Evolutionary conservation across 2,888 invertebrate species (phyloP).

Genomic region (Julus scandinavius): DNA sequence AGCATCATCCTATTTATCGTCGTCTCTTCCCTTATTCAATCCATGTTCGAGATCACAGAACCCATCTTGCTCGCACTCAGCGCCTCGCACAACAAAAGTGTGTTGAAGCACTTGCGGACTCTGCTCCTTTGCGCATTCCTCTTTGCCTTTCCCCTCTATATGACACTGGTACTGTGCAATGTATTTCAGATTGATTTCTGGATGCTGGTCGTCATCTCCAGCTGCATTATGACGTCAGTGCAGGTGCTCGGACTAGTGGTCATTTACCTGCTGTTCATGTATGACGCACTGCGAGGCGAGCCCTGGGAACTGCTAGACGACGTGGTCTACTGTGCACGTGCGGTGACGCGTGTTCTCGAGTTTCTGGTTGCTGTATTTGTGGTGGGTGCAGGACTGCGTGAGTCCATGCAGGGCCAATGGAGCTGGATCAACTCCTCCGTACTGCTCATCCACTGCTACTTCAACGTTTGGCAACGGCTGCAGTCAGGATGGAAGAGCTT

Average conservation of each 20-base stretch:
- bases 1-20: slow-evolving; percentile 70
- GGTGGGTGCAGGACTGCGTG: slow-evolving; percentile 68
- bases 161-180: slow-evolving; percentile 67
- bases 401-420: slow-evolving; percentile 67
- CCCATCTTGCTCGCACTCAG: slow-evolving; percentile 68
- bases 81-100: slow-evolving; percentile 66
- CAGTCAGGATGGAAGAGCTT: slow-evolving; percentile 68
- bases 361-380: slow-evolving; percentile 70
- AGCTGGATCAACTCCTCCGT: slow-evolving; percentile 68
- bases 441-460: slow-evolving; percentile 69
- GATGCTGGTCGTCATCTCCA: slow-evolving; percentile 70
- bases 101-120: slow-evolving; percentile 65
- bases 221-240: slow-evolving; percentile 68
- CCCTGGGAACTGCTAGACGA: slow-evolving; percentile 70
- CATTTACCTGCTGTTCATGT: slow-evolving; percentile 68
- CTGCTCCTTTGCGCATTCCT: slow-evolving; percentile 66
- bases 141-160: slow-evolving; percentile 66
- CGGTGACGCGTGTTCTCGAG: slow-evolving; percentile 68
- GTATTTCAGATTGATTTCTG: slow-evolving; percentile 68
- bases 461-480: slow-evolving; percentile 70
- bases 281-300: slow-evolving; percentile 66
- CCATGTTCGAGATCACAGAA: slow-evolving; percentile 70
- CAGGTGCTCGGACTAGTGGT: slow-evolving; percentile 69
- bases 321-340: slow-evolving; percentile 68
- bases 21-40: slow-evolving; percentile 70